Conservation (phyloP, 2,113 vertebrate species). For the Cyanocitta stelleri region DNA sequence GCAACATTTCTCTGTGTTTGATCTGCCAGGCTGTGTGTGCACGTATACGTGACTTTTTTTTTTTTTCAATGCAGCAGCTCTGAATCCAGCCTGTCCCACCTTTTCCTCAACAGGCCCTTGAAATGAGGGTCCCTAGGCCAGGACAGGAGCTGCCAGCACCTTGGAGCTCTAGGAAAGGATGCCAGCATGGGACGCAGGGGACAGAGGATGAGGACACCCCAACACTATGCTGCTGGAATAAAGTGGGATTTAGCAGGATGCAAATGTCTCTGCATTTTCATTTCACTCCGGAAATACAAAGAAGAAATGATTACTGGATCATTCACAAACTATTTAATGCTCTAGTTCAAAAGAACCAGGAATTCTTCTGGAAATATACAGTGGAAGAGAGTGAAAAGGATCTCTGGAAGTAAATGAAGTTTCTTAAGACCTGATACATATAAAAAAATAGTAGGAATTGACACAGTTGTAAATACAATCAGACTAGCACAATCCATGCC, state of each 20-base stretch:
- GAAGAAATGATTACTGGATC: neutral
- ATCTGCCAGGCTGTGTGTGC: neutral
- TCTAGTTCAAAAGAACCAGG: neutral
- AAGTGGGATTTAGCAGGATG: neutral
- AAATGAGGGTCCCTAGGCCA: neutral
- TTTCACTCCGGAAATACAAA: neutral
- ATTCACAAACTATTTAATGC: neutral
- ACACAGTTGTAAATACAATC: neutral
- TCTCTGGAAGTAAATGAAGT: neutral
- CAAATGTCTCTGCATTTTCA: neutral
- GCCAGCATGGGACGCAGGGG: neutral
- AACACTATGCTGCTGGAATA: neutral
- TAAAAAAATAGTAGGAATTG: neutral
- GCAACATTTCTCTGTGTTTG: neutral
- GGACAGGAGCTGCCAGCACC: neutral
- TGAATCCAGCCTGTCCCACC: neutral
- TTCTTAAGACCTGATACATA: neutral
- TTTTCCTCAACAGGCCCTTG: neutral
- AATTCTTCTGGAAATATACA: neutral
- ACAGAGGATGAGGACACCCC: neutral
- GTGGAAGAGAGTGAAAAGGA: neutral
- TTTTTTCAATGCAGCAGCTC: neutral
- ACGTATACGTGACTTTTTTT: rapidly evolving
- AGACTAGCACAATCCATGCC: neutral
- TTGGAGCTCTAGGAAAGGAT: neutral